Evolutionary conservation across 2,113 vertebrate genomes (phyloP).

Genomic region (Proterorhinus semilunaris): DNA sequence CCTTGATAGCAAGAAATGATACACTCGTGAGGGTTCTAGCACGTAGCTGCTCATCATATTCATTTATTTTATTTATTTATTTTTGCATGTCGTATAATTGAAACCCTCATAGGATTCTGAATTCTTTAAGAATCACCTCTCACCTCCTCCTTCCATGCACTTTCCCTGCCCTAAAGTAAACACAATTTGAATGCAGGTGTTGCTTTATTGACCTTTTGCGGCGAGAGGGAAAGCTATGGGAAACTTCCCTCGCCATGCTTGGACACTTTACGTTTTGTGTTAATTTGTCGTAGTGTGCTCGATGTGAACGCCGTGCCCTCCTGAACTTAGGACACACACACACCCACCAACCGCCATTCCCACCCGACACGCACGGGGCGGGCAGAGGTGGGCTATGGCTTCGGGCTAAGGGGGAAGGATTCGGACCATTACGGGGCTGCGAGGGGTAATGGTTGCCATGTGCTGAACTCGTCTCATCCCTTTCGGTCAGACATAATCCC

Average conservation of each 20-base stretch:
- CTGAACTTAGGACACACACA: conserved; percentile 76
- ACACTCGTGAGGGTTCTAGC: no score
- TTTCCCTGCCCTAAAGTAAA: not conserved
- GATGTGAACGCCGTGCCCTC: conserved; percentile 78
- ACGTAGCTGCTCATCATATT: no score
- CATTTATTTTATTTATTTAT: no score
- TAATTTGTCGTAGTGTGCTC: conserved; percentile 64
- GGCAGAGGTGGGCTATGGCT: conserved; percentile 75
- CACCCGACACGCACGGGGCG: conserved; percentile 43
- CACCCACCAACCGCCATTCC: conserved; percentile 35
- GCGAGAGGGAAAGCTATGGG: not conserved
- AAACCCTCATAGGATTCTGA: no score
- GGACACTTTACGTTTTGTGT: conserved; percentile 29
- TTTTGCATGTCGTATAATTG: no score
- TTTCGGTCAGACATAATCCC: conserved; percentile 70
- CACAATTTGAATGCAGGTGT: not conserved
- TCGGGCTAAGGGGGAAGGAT: conserved; percentile 73
- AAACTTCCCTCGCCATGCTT: no score
- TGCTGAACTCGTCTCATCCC: conserved; percentile 71
- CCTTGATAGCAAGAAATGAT: no score
- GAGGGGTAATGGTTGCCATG: conserved; percentile 82
- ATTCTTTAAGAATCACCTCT: no score
- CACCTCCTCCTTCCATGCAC: not conserved
- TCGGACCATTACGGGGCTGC: conserved; percentile 76
- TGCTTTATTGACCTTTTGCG: not conserved